phyloP scores from a whole-genome alignment of 2,113 vertebrate genomes.

The Ceuthmochares aereus region DNA sequence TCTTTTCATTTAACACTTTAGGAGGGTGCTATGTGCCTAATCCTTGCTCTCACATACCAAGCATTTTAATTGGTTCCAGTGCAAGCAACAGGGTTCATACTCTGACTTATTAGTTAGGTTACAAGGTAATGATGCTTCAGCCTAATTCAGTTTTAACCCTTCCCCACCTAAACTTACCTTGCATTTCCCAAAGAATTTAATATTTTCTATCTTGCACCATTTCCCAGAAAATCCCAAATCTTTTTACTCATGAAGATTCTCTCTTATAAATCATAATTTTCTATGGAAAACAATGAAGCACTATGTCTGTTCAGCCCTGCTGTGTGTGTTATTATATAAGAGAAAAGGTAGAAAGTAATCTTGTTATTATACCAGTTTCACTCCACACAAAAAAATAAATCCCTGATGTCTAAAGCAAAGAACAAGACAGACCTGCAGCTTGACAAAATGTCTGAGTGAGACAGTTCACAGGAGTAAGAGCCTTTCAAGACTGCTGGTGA shows the following conservation, averaged over 20 bases:
- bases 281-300: not conserved
- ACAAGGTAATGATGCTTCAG: not conserved
- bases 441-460: not conserved
- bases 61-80: not conserved
- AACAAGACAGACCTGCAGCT: not conserved
- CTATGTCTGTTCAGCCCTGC: not conserved
- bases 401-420: not conserved
- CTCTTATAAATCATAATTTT: not conserved
- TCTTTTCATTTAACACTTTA: not conserved
- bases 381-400: not conserved
- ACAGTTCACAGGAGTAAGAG: not conserved
- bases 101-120: no score
- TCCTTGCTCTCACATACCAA: accelerated
- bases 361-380: not conserved
- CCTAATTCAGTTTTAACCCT: not conserved
- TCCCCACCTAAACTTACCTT: not conserved
- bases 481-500: not conserved
- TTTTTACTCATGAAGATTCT: not conserved
- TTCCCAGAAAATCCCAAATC: not conserved
- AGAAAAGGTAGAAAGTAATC: not conserved
- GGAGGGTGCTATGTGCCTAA: not conserved
- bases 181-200: not conserved
- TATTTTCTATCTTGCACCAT: not conserved
- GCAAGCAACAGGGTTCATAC: not conserved
- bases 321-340: not conserved